phyloP scores from a whole-genome alignment of 2,888 invertebrate species.

The Lasioglossum marginatum region DNA sequence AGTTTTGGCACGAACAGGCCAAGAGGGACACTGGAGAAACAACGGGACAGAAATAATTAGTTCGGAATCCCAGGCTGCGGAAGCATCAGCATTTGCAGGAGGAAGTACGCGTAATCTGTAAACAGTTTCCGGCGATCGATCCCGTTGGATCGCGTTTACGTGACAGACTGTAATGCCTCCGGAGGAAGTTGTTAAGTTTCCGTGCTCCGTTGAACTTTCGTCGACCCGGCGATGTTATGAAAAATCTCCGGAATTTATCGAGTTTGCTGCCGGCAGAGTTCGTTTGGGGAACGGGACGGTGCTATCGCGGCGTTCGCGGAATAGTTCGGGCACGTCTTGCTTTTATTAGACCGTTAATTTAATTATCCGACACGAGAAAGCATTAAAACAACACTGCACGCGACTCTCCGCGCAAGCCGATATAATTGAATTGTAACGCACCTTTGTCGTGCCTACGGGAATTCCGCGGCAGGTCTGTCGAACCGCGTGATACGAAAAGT shows the following conservation, averaged over 20 bases:
- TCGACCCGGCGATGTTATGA: constrained; percentile 7
- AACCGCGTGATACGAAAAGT: constrained; percentile 2
- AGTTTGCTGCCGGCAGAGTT: constrained; percentile 20
- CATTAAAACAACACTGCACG: constrained; percentile 30
- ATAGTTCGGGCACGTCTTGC: constrained; percentile 16
- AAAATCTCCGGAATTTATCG: constrained; percentile 27
- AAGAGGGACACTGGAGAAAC: not conserved
- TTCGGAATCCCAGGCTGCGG: not conserved
- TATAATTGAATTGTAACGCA: constrained; percentile 45
- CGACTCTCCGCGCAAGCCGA: constrained; percentile 1
- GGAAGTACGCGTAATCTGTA: not conserved
- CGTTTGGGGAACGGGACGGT: not conserved
- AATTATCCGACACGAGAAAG: constrained; percentile 43
- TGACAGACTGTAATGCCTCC: not conserved
- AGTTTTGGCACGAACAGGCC: not conserved
- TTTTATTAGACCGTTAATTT: constrained; percentile 55
- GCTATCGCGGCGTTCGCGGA: not conserved
- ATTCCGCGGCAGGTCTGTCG: constrained; percentile 14
- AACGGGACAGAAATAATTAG: not conserved
- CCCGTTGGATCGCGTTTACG: not conserved
- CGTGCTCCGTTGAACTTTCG: not conserved
- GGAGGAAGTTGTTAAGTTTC: not conserved
- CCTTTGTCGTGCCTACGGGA: constrained; percentile 34
- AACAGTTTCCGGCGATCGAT: not conserved
- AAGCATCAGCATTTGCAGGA: not conserved